Evolutionary conservation across 2,113 vertebrate genomes (phyloP).

Genomic region (Variabilichromis moorii): DNA sequence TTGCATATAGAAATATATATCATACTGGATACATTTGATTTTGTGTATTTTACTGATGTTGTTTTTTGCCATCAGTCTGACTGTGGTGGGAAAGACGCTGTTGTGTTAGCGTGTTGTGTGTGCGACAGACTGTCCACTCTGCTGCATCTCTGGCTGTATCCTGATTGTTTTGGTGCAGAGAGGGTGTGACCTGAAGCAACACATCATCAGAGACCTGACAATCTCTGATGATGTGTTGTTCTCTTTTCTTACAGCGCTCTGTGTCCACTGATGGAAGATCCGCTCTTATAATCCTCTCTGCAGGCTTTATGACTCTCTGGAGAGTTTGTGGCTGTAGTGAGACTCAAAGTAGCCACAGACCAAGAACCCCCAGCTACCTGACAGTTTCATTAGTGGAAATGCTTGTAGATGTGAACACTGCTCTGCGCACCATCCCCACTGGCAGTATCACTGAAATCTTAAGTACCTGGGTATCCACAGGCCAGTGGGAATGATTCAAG

Average conservation of each 20-base stretch:
- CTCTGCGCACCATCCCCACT: not conserved
- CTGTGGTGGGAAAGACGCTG: not conserved
- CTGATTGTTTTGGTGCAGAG: not conserved
- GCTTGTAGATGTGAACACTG: not conserved
- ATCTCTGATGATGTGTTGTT: not conserved
- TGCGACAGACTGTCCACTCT: not conserved
- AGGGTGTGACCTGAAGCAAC: not conserved
- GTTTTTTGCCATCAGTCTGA: not conserved
- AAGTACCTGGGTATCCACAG: not conserved
- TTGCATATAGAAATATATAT: not conserved
- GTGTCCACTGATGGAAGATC: not conserved
- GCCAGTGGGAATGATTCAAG: not conserved
- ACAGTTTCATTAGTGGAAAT: not conserved
- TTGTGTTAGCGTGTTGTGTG: not conserved
- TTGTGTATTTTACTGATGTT: not conserved
- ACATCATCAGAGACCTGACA: not conserved
- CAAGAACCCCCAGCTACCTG: not conserved
- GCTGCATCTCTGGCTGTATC: not conserved
- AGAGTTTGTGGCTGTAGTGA: not conserved
- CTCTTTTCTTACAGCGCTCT: not conserved
- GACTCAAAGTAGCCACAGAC: not conserved
- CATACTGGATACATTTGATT: not conserved
- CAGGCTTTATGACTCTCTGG: not conserved
- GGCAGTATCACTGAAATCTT: not conserved
- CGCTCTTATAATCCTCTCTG: not conserved